Conservation (phyloP, 1,140 invertebrate species). For the Chrysoperla carnea region DNA sequence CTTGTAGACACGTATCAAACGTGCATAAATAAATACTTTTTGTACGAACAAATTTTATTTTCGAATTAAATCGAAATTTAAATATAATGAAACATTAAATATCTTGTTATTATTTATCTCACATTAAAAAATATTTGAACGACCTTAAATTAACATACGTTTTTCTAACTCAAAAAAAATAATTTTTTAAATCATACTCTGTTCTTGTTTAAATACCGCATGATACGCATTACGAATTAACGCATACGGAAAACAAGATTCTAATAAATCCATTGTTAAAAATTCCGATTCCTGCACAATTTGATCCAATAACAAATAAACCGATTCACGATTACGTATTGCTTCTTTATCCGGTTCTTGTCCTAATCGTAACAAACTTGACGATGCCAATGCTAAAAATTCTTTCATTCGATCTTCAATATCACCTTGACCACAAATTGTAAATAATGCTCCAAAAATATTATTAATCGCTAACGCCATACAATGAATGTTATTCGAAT, state of each 20-base stretch:
- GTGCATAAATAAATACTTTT: too few relatives aligned
- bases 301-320: conserved; percentile 87
- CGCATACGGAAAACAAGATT: conserved; percentile 96
- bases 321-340: conserved; percentile 85
- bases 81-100: too few relatives aligned
- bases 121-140: too few relatives aligned
- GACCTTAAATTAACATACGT: too few relatives aligned
- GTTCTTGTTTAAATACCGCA: conserved; percentile 80
- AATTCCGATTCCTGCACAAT: conserved; percentile 97
- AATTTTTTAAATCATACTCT: conserved; percentile 32
- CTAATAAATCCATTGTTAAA: conserved; percentile 92
- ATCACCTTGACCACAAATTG: conserved; percentile 85
- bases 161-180: too few relatives aligned
- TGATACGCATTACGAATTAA: conserved; percentile 93
- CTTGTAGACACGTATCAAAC: too few relatives aligned
- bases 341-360: conserved; percentile 92
- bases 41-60: too few relatives aligned
- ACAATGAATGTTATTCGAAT: conserved; percentile 96
- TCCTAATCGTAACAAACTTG: conserved; percentile 80
- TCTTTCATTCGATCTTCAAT: conserved; percentile 97
- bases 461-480: conserved; percentile 92
- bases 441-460: conserved; percentile 92
- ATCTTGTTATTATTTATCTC: too few relatives aligned
- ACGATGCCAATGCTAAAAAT: conserved; percentile 91
- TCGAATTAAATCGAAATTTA: too few relatives aligned